Base-by-base conservation (phyloP, 1,140 invertebrate species). In the Cydia amplana region DNA sequence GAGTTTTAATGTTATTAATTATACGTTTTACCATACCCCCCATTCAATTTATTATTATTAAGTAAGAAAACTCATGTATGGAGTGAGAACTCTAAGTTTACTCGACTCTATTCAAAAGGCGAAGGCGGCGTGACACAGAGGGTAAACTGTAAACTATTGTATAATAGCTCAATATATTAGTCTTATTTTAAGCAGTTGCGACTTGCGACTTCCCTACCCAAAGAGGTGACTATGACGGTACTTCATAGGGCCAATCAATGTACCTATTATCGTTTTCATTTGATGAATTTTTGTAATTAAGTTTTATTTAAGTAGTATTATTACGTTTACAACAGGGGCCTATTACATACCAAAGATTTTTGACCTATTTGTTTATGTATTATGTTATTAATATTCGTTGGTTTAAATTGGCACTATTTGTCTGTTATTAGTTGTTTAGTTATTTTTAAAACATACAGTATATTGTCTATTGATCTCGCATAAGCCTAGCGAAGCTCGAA, bases 341-440 rank as follows among this genome's bases (percentile, higher is more conserved):
- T 2, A 40, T 10, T 36, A 18, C 16, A 36, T 36, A 36, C 28
- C 28, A 67, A 67, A 36, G 12, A 36, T 67, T 67, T n/a, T 67
- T 75, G 75, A 63, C 49, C 14, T 77, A 40, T 55, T 51, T 75
- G 23, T 74, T n/a, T 60, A 63, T 63, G 7, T 6, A 67, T 65
- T 73, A 73, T 63, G 49, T 70, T 23, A 1, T 60, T 23, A 12
- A 60, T 40, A 36, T 2, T 70, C 7, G 16, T 70, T 32, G n/a
- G 28, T 65, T 65, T 36, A 32, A 36, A 70, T 70, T 18, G 64
- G 64, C 64, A 40, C 65, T 18, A n/a, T 70, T 40, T 40, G 32
- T 70, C 36, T 70, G 32, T 70, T 70, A 40, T 70, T 70, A 70
- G 65, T 40, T 70, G n/a, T 70, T 70, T 36, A 70, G 18, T 70